Conservation (phyloP, 1,140 invertebrate species). For the Chelonus insularis region DNA sequence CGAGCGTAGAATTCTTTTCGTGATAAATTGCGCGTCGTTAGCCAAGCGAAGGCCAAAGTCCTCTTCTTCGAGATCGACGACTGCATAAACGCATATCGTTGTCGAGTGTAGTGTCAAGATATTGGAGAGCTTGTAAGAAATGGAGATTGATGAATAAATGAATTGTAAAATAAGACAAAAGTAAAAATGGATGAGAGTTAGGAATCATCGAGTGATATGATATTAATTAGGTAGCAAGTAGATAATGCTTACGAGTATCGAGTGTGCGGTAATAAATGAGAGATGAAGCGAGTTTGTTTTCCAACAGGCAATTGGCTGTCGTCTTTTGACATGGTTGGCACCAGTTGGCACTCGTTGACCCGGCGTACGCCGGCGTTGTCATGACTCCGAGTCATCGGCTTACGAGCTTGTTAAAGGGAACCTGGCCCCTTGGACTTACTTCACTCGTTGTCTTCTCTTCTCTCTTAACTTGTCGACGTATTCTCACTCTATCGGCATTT, state of each 20-base stretch:
- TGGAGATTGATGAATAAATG: too few species aligned
- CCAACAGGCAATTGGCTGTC: conserved; percentile 52
- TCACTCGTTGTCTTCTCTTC: not conserved
- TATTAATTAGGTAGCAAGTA: too few species aligned
- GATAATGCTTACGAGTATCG: not conserved
- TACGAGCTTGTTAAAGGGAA: conserved; percentile 50
- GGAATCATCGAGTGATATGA: too few species aligned
- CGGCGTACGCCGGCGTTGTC: conserved; percentile 47
- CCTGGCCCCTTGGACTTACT: conserved; percentile 16
- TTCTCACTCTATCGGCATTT: too few species aligned
- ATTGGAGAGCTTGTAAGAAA: too few species aligned
- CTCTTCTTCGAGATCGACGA: not conserved
- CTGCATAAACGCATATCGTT: too few species aligned
- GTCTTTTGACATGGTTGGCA: conserved; percentile 55
- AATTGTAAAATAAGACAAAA: too few species aligned
- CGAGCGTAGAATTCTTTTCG: conserved; percentile 33
- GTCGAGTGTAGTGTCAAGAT: too few species aligned
- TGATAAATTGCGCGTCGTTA: conserved; percentile 32
- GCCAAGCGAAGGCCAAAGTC: conserved; percentile 16
- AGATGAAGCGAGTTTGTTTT: conserved; percentile 46
- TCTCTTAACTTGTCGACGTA: not conserved
- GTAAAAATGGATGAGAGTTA: too few species aligned
- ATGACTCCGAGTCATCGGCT: conserved; percentile 58
- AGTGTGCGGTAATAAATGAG: conserved; percentile 19
- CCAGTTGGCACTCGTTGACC: conserved; percentile 56